Percentiles rank a stretch among this genome's conserved stretches.
Evolutionary conservation across 1,140 invertebrate species (phyloP).

Genomic region (Hypsibius dujardini): DNA sequence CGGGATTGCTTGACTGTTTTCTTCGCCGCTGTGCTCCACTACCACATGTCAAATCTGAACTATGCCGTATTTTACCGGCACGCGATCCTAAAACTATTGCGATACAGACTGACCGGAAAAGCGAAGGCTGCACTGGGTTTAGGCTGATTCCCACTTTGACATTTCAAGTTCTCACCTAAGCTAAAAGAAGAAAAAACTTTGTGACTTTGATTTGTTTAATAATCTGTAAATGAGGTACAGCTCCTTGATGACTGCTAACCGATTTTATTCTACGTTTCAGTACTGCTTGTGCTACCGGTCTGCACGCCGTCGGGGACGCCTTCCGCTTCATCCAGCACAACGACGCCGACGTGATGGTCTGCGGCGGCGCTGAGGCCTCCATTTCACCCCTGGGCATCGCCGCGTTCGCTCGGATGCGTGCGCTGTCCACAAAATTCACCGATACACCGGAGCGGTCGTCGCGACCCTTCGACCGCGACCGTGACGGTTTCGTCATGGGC

Average conservation of each 20-base stretch:
- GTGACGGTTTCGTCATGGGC: slow-evolving; percentile 97
- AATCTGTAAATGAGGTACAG: too few relatives aligned
- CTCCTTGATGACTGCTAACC: background rate
- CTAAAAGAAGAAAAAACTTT: too few relatives aligned
- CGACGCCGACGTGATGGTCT: slow-evolving; percentile 80
- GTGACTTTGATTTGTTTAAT: too few relatives aligned
- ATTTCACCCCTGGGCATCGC: slow-evolving; percentile 72
- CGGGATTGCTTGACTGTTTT: too few relatives aligned
- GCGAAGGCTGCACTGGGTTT: too few relatives aligned
- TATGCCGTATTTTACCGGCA: too few relatives aligned
- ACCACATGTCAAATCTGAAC: too few relatives aligned
- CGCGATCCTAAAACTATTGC: too few relatives aligned
- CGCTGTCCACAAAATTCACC: slow-evolving; percentile 64
- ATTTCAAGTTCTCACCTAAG: too few relatives aligned
- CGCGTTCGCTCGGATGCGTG: slow-evolving; percentile 53
- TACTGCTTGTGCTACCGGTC: slow-evolving; percentile 88
- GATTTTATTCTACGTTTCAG: background rate
- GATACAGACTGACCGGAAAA: too few relatives aligned
- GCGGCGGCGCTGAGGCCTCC: slow-evolving; percentile 76
- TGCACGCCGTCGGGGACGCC: slow-evolving; percentile 69
- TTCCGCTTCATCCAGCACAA: slow-evolving; percentile 61
- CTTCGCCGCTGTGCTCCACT: too few relatives aligned
- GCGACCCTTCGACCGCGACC: slow-evolving; percentile 71
- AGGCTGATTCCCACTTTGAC: too few relatives aligned
- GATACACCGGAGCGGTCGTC: slow-evolving; percentile 57